A percentile compares a stretch with the other conserved stretches of the same genome.
Evolutionary conservation across 2,888 invertebrate genomes (phyloP).

Genomic region (Lasioglossum lativentre): DNA sequence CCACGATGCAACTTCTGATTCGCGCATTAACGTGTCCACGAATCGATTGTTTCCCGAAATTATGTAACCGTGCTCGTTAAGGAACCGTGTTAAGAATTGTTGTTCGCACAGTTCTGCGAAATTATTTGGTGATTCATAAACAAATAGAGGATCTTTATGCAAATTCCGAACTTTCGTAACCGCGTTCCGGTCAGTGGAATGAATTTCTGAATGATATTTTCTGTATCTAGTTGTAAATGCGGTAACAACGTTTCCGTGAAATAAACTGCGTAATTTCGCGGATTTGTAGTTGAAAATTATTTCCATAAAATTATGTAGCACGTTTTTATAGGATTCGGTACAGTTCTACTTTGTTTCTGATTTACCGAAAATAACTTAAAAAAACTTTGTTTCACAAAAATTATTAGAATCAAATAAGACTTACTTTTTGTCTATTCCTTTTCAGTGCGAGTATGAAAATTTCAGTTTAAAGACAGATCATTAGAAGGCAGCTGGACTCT

Average conservation of each 20-base stretch:
- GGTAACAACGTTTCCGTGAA: no score
- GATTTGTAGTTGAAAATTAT: no score
- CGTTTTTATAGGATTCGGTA: no score
- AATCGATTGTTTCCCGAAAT: conserved; percentile 17
- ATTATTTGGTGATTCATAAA: not conserved
- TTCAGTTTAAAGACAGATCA: not conserved
- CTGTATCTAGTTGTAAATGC: no score
- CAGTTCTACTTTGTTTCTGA: no score
- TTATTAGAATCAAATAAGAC: not conserved
- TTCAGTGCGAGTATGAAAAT: not conserved
- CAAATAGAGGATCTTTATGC: not conserved
- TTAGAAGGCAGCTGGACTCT: not conserved
- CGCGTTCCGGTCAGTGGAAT: not conserved
- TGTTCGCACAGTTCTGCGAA: not conserved
- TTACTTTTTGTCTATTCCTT: not conserved
- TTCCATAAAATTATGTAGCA: no score
- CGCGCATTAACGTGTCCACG: not conserved
- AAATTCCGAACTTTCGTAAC: not conserved
- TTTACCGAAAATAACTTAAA: no score
- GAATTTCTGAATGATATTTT: no score
- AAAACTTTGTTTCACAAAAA: no score
- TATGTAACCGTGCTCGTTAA: not conserved
- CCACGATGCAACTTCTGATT: not conserved
- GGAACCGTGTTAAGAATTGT: not conserved
- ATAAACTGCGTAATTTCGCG: no score